Evolutionary conservation across 2,888 invertebrate genomes (phyloP).

Genomic region (Muscina levida): DNA sequence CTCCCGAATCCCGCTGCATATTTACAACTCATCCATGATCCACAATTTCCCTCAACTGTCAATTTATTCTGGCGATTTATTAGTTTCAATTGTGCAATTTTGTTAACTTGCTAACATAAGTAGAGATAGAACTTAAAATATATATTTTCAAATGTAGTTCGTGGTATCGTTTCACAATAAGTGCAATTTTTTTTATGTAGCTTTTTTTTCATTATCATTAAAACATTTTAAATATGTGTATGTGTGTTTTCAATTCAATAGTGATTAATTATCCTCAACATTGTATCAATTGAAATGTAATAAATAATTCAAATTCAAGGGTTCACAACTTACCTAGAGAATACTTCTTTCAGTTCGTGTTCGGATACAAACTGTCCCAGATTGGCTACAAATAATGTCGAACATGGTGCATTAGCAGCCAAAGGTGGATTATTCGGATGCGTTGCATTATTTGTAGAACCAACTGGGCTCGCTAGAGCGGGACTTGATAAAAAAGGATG

Average conservation of each 20-base stretch:
- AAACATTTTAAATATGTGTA: slow-evolving; percentile 26
- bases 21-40: no score
- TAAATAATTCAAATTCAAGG: slow-evolving; percentile 38
- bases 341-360: slow-evolving; percentile 98
- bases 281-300: slow-evolving; percentile 1
- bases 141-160: neutral
- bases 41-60: slow-evolving; percentile 34
- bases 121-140: neutral
- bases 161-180: slow-evolving; percentile 39
- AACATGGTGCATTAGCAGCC: slow-evolving; percentile 92
- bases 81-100: slow-evolving; percentile 9
- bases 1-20: no score
- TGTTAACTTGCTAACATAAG: no score
- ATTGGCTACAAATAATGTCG: slow-evolving; percentile 99
- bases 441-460: slow-evolving; percentile 83
- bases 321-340: slow-evolving; percentile 91
- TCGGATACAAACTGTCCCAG: slow-evolving; percentile 98
- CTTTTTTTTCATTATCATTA: no score
- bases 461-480: slow-evolving; percentile 92
- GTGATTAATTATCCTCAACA: neutral
- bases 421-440: slow-evolving; percentile 80
- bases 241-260: neutral
- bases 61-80: neutral
- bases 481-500: slow-evolving; percentile 96
- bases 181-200: slow-evolving; percentile 55